Percentiles rank a stretch among this genome's conserved stretches.
Conservation (phyloP, 2,113 vertebrate genomes). For the Cynopterus brachyotis region DNA sequence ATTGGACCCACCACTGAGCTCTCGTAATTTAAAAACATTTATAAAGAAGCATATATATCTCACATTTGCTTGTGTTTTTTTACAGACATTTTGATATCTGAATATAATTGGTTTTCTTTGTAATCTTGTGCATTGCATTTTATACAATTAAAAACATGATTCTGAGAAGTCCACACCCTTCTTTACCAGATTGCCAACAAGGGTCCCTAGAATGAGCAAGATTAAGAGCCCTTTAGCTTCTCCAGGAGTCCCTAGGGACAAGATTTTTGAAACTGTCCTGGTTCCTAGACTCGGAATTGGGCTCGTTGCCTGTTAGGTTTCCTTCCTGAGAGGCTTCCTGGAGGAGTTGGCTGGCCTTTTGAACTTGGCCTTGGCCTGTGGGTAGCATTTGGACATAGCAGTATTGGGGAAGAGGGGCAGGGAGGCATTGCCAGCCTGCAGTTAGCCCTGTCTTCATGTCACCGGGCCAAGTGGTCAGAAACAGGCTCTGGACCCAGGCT, state of each 20-base stretch:
- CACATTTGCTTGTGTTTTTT: conserved; percentile 3
- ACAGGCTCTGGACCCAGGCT: background rate
- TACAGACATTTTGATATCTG: background rate
- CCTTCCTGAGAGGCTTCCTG: background rate
- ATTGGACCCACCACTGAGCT: background rate
- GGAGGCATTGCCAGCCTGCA: background rate
- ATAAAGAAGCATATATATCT: background rate
- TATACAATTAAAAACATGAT: background rate
- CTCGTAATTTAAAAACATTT: conserved; percentile 14
- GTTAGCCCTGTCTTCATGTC: background rate
- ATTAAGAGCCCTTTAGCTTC: background rate
- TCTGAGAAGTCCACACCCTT: background rate
- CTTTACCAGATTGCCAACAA: background rate
- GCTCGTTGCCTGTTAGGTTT: background rate
- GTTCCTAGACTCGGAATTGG: background rate
- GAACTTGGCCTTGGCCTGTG: background rate
- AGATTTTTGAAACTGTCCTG: background rate
- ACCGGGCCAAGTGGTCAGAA: background rate
- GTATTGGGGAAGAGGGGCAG: background rate
- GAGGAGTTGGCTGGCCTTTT: background rate
- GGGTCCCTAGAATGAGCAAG: background rate
- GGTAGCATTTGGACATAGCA: background rate
- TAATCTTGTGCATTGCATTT: background rate
- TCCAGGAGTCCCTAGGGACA: background rate
- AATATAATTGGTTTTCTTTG: background rate